Conservation (phyloP, 92 coral and sea anemone genomes). For the Palythoa heliodiscus region DNA sequence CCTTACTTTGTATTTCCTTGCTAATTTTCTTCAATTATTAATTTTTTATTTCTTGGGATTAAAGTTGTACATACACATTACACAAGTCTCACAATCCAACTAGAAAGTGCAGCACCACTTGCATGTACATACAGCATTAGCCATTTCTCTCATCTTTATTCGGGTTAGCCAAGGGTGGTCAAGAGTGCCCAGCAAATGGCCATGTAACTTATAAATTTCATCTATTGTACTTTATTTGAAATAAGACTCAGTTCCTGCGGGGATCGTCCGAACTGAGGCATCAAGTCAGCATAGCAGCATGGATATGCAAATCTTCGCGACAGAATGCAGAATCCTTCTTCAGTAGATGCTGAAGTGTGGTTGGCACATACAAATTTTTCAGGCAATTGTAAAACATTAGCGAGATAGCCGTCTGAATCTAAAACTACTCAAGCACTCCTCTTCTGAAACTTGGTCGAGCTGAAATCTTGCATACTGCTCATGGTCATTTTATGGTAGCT, state of each 20-base stretch:
- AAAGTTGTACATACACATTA: too few relatives aligned
- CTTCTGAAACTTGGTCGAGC: conserved; percentile 23
- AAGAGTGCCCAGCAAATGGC: conserved; percentile 49
- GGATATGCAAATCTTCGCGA: too few relatives aligned
- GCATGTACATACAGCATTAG: conserved; percentile 53
- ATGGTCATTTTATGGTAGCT: too few relatives aligned
- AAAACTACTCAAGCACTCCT: conserved; percentile 48
- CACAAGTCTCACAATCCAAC: not conserved
- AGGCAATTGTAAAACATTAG: conserved; percentile 42
- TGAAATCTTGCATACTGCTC: too few relatives aligned
- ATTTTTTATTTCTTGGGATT: too few relatives aligned
- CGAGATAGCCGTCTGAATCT: not conserved
- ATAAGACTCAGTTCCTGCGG: conserved; percentile 47
- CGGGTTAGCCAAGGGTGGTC: conserved; percentile 49
- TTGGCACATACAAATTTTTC: conserved; percentile 43
- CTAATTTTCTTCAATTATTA: too few relatives aligned
- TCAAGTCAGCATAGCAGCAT: conserved; percentile 38
- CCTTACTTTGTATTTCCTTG: too few relatives aligned
- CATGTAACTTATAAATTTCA: conserved; percentile 41
- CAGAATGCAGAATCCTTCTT: too few relatives aligned
- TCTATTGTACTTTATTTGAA: conserved; percentile 39
- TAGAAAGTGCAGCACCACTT: conserved; percentile 45
- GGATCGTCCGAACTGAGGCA: conserved; percentile 54
- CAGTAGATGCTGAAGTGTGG: not conserved
- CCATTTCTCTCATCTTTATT: conserved; percentile 45